Evolutionary conservation across 2,113 vertebrate species (phyloP), one percentile per base, ranked within the genome.

Genomic region (Erythrolamprus reginae): DNA sequence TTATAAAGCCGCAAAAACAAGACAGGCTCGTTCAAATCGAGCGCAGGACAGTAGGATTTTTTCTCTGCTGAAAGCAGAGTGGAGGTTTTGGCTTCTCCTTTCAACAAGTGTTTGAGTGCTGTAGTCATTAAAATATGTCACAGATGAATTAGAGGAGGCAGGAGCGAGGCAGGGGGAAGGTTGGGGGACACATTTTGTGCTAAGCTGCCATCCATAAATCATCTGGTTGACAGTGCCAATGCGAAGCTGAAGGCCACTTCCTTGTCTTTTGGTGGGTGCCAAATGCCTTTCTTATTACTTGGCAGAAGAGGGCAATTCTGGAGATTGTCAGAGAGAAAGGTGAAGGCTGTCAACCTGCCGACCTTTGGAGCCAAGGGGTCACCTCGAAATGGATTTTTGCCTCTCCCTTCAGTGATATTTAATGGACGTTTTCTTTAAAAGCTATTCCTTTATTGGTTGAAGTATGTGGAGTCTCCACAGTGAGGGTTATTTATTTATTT

Each of bases 41-140:
- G 17, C 3, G 70, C 15, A 3, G 17, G 33, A 33, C 4, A 12
- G 4, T n/a, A 8, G 15, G 70, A 21, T 77, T 38, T 42, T 42
- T 33, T 38, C 53, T 7, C 24, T 0, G 33, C n/a, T 23, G 42
- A 85, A 85, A 9, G 45, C 26, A 12, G 83, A n/a, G 4, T 12
- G 12, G 23, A 33, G 13, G 47, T 86, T 51, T 85, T 51, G 50
- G 7, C n/a, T 65, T 90, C 65, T 15, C 8, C 10, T 24, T 90
- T 86, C 51, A 65, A 26, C 47, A 28, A 85, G 33, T 28, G 55
- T 58, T 85, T 38, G 23, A 1, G 89, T 83, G 47, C 15, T 52
- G 21, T 17, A 90, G 85, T 85, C 83, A 90, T 90, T 90, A 86
- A 52, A 86, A 90, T 86, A 47, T 90, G 83, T 51, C 56, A 7